Evolutionary conservation across 2,888 invertebrate species (phyloP), one percentile per base, ranked within the genome.

Genomic region (Sinodicranocentrus sp.): DNA sequence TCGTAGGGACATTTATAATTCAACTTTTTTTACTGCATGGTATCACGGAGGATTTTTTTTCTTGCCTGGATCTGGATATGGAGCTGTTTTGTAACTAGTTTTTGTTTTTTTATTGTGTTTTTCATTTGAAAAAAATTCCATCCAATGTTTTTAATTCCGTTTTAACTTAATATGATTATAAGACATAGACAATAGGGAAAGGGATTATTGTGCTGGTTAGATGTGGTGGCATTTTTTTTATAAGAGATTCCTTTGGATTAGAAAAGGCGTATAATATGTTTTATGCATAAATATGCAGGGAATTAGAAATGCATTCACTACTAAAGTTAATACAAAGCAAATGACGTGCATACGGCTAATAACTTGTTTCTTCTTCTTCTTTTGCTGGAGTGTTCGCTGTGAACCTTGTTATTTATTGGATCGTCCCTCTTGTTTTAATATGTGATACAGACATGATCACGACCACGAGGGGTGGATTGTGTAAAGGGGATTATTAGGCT

Each of bases 1-100:
- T 78, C 28, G 13, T 48, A 26, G 23, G 21, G 61, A 78, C 77
- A 70, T 78, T 78, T 78, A 78, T 39, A 68, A 59, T 78, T 78
- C 70, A 57, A 59, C 28, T 78, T 77, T 57, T 67, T n/a, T 48
- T 28, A 21, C 17, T n/a, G n/a, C n/a, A n/a, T n/a, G n/a, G n/a
- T n/a, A n/a, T n/a, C n/a, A n/a, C n/a, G n/a, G n/a, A n/a, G n/a
- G n/a, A n/a, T n/a, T n/a, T n/a, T n/a, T n/a, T n/a, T n/a, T n/a
- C n/a, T n/a, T n/a, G n/a, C n/a, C n/a, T n/a, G n/a, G n/a, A n/a
- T n/a, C n/a, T n/a, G n/a, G n/a, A n/a, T n/a, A n/a, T n/a, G n/a
- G n/a, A n/a, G n/a, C n/a, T n/a, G n/a, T n/a, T n/a, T n/a, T n/a
- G n/a, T n/a, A n/a, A n/a, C n/a, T n/a, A n/a, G n/a, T n/a, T n/a